These are phyloP conservation scores for Platyscapa corneri DNA, from an alignment of 1,140 invertebrate genomes.

Conservation along the genomic window DNA sequence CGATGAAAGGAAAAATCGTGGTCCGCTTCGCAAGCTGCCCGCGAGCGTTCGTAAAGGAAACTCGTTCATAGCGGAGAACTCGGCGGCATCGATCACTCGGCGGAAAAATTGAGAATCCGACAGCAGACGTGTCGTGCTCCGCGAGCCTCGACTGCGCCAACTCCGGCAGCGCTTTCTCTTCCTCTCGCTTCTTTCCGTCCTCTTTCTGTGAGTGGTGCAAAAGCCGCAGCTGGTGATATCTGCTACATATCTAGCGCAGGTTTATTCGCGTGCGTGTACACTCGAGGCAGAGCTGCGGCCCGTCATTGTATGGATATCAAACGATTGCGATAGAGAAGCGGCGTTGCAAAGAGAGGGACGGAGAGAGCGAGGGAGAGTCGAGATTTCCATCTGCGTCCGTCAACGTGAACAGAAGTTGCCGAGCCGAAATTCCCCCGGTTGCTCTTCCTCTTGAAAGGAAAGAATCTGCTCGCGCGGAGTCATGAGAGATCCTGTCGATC, in stretches of 20 bases:
- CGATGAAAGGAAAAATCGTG: too few relatives aligned
- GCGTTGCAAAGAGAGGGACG: not conserved
- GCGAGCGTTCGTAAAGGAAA: not conserved
- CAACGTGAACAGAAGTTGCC: slow-evolving; percentile 32
- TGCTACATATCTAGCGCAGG: slow-evolving; percentile 64
- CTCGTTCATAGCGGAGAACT: not conserved
- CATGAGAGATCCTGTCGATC: too few relatives aligned
- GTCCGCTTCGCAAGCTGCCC: not conserved
- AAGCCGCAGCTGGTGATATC: slow-evolving; percentile 53
- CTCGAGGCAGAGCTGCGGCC: slow-evolving; percentile 58
- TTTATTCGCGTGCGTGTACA: too few relatives aligned
- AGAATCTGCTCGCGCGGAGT: too few relatives aligned
- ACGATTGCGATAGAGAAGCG: slow-evolving; percentile 55
- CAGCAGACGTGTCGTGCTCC: too few relatives aligned
- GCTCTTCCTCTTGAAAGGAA: too few relatives aligned
- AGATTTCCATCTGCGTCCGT: slow-evolving; percentile 61
- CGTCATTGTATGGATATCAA: slow-evolving; percentile 64
- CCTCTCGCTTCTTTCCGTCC: not conserved
- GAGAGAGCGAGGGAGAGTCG: slow-evolving; percentile 21
- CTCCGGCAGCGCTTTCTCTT: not conserved
- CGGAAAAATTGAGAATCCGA: slow-evolving; percentile 18
- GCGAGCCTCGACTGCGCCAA: not conserved
- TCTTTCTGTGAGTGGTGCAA: not conserved
- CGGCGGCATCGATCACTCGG: slow-evolving; percentile 40
- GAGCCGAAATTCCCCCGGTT: not conserved